Percentiles rank a stretch among this genome's conserved stretches.
phyloP scores from a whole-genome alignment of 2,888 invertebrate genomes.

The Drosophila paramelanica region DNA sequence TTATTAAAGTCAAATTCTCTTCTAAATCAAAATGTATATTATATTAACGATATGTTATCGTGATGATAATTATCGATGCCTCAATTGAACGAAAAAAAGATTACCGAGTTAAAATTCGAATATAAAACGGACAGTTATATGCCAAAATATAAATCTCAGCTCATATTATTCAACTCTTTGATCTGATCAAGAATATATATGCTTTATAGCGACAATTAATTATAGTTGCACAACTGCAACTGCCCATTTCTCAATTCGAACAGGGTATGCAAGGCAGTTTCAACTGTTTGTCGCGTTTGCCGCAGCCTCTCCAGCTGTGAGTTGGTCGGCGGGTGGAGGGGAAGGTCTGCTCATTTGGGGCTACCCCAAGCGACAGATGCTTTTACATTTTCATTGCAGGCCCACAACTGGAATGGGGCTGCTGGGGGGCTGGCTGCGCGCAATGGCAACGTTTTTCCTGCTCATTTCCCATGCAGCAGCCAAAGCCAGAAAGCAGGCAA shows the following conservation, averaged over 20 bases:
- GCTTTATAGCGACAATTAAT: too few relatives aligned
- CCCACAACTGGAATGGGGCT: slow-evolving; percentile 25
- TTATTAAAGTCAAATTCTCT: too few relatives aligned
- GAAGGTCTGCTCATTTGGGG: slow-evolving; percentile 40
- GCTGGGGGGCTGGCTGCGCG: slow-evolving; percentile 7
- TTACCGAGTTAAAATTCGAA: too few relatives aligned
- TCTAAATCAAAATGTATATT: too few relatives aligned
- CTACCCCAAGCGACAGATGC: slow-evolving; percentile 20
- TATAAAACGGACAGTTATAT: too few relatives aligned
- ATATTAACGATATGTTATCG: too few relatives aligned
- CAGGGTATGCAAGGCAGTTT: slow-evolving; percentile 4
- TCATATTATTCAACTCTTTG: too few relatives aligned
- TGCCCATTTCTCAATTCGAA: not conserved
- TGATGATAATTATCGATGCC: too few relatives aligned
- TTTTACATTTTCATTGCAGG: slow-evolving; percentile 75
- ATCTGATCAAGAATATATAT: not conserved
- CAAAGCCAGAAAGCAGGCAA: slow-evolving; percentile 15
- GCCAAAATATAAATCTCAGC: too few relatives aligned
- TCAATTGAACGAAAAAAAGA: too few relatives aligned
- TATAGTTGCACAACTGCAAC: not conserved
- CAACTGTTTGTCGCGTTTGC: slow-evolving; percentile 28
- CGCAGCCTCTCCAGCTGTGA: slow-evolving; percentile 24
- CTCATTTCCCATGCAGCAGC: slow-evolving; percentile 68
- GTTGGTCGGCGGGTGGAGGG: not conserved
- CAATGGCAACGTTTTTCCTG: slow-evolving; percentile 67